Evolutionary conservation across 2,797 vertebrate genomes (phyloP).

Genomic region (Lycodopsis pacificus): DNA sequence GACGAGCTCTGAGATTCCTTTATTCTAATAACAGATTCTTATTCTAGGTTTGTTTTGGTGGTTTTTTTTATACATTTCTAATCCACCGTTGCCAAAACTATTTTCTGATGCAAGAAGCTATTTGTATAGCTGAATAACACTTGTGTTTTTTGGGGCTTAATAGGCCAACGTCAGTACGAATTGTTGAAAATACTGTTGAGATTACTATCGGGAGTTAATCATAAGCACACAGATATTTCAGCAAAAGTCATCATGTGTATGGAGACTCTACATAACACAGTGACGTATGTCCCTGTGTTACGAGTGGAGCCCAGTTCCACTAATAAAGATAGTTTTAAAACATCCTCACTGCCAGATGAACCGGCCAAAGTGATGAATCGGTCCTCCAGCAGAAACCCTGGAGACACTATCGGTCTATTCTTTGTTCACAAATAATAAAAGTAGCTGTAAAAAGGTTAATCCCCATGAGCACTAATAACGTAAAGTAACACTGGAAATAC

Average conservation of each 20-base stretch:
- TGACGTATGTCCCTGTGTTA: not conserved
- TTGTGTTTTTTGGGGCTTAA: not conserved
- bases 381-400: not conserved
- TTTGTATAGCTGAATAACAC: conserved; percentile 4
- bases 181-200: not conserved
- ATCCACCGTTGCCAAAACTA: not conserved
- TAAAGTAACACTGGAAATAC: not conserved
- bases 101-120: not conserved
- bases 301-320: not conserved
- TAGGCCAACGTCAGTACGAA: not conserved
- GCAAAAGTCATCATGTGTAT: not conserved
- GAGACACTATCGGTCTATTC: not conserved
- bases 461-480: not conserved
- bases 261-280: not conserved
- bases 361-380: not conserved
- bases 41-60: not conserved
- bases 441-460: not conserved
- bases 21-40: not conserved
- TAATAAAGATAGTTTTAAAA: not conserved
- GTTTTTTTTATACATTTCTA: not conserved
- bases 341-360: not conserved
- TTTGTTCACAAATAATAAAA: conserved; percentile 17
- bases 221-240: not conserved
- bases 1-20: not conserved
- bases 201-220: not conserved